Conservation (phyloP, 2,113 vertebrate species). For the Syngnathus typhle region DNA sequence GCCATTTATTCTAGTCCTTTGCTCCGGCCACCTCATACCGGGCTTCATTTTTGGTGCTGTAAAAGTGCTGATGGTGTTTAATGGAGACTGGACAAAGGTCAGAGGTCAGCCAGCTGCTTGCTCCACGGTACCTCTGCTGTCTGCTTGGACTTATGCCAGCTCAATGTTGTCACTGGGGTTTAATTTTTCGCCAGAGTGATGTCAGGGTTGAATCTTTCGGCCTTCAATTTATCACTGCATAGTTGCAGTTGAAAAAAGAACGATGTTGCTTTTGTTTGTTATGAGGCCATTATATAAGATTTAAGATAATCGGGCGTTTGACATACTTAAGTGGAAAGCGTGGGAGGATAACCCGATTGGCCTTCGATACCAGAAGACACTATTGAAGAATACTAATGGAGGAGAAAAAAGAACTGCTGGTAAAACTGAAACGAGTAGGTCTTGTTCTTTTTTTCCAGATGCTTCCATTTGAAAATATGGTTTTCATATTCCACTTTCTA, state of each 20-base stretch:
- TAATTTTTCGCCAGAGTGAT: constrained; percentile 44
- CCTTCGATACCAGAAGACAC: background rate
- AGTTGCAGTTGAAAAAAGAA: background rate
- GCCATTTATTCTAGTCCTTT: constrained; percentile 22
- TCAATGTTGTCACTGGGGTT: constrained; percentile 49
- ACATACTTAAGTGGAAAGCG: too few relatives aligned
- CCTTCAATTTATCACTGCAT: background rate
- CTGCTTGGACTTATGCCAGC: constrained; percentile 49
- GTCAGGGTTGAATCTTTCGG: constrained; percentile 35
- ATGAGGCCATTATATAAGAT: too few relatives aligned
- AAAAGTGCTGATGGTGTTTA: constrained; percentile 25
- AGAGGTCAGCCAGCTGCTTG: constrained; percentile 47
- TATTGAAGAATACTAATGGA: constrained; percentile 13
- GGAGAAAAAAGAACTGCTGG: constrained; percentile 6
- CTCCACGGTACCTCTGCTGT: constrained; percentile 52
- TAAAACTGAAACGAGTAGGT: constrained; percentile 23
- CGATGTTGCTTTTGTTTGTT: too few relatives aligned
- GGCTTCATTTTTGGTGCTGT: constrained; percentile 20
- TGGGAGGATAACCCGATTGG: too few relatives aligned
- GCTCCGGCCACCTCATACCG: background rate
- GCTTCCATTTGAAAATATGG: constrained; percentile 40
- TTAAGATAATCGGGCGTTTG: too few relatives aligned
- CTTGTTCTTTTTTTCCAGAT: constrained; percentile 48
- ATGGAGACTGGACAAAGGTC: constrained; percentile 55
- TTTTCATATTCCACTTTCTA: constrained; percentile 43